These are phyloP conservation scores for Gadus chalcogrammus DNA, from an alignment of 2,113 vertebrate genomes.

Conservation along the genomic window DNA sequence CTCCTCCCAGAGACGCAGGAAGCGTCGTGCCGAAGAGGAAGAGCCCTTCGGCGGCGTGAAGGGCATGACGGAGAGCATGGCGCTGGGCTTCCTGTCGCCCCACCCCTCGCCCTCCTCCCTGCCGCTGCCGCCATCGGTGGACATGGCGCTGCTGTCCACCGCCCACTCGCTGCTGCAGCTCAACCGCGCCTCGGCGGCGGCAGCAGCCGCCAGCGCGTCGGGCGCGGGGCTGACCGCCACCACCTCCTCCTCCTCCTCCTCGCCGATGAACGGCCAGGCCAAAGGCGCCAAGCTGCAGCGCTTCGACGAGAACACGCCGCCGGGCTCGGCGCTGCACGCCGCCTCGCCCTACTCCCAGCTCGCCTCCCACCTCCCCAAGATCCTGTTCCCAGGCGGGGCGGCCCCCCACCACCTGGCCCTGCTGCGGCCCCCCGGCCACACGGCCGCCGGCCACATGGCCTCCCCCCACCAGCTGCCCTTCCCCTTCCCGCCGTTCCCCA, in stretches of 20 bases:
- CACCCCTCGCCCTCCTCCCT: slow-evolving; percentile 70
- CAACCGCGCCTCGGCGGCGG: slow-evolving; percentile 65
- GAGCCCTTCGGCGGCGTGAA: slow-evolving; percentile 69
- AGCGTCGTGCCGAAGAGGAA: slow-evolving; percentile 72
- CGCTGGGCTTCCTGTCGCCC: slow-evolving; percentile 65
- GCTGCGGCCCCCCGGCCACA: slow-evolving; percentile 74
- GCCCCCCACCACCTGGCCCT: slow-evolving; percentile 79
- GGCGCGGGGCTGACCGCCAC: slow-evolving; percentile 59
- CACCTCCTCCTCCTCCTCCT: slow-evolving; percentile 65
- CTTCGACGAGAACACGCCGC: slow-evolving; percentile 80
- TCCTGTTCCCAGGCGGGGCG: slow-evolving; percentile 72
- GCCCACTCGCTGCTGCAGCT: slow-evolving; percentile 76
- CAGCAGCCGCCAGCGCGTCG: slow-evolving; percentile 60
- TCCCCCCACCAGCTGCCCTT: slow-evolving; percentile 73
- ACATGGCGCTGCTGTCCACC: slow-evolving; percentile 76
- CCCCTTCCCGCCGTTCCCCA: slow-evolving; percentile 81
- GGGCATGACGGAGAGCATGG: slow-evolving; percentile 69
- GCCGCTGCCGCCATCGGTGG: slow-evolving; percentile 75
- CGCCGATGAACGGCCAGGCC: slow-evolving; percentile 66
- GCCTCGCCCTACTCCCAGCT: slow-evolving; percentile 73
- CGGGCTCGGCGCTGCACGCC: slow-evolving; percentile 65
- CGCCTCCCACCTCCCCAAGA: slow-evolving; percentile 73
- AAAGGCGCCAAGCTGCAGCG: slow-evolving; percentile 75
- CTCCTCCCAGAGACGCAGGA: slow-evolving; percentile 65
- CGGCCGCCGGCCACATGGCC: slow-evolving; percentile 65